Conservation (phyloP, 2,113 vertebrate genomes). For the Tragulus kanchil region DNA sequence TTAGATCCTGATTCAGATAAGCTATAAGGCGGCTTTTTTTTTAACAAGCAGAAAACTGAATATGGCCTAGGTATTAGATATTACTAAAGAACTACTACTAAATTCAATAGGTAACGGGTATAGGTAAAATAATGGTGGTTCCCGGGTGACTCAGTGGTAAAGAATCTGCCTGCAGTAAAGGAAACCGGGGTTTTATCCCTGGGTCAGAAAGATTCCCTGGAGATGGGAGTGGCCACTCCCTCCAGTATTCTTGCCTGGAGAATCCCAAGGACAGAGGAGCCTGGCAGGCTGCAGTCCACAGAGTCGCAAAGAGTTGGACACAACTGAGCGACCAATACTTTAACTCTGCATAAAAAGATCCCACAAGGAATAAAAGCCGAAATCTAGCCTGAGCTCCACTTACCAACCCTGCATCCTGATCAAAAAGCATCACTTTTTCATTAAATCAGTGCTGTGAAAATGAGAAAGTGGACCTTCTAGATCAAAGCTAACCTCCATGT, state of each 20-base stretch:
- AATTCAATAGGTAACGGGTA: not conserved
- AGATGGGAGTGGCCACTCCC: not conserved
- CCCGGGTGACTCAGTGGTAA: not conserved
- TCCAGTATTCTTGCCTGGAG: not conserved
- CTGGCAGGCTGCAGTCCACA: not conserved
- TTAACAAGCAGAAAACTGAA: conserved; percentile 21
- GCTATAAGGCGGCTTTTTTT: conserved; percentile 6
- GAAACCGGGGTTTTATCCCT: not conserved
- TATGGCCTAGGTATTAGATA: not conserved
- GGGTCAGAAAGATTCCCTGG: not conserved
- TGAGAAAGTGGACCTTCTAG: not conserved
- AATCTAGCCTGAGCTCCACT: not conserved
- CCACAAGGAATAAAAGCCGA: conserved; percentile 28
- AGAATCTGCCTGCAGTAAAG: not conserved
- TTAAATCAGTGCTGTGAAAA: not conserved
- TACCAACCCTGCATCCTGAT: not conserved
- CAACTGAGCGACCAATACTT: not conserved
- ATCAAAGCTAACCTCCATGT: not conserved
- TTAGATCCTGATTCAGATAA: conserved; percentile 5
- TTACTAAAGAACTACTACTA: not conserved
- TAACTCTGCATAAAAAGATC: not conserved
- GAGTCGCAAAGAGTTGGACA: not conserved
- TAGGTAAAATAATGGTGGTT: not conserved
- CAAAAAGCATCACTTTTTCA: conserved; percentile 22
- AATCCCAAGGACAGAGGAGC: not conserved